Evolutionary conservation across 2,797 vertebrate genomes (phyloP).

Genomic region (Clarias laeviceps): DNA sequence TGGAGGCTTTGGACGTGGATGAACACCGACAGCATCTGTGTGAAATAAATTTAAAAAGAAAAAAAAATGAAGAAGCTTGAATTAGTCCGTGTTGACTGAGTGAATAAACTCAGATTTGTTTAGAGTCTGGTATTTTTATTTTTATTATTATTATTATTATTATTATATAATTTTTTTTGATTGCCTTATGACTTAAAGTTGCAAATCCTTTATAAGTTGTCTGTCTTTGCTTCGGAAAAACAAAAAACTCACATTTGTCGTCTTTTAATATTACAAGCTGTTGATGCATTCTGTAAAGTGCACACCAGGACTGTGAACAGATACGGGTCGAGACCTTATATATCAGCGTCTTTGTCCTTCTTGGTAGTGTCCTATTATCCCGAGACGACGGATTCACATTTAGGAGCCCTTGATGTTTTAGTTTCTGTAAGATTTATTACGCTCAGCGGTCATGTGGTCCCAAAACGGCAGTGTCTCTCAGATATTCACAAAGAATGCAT

Average conservation of each 20-base stretch:
- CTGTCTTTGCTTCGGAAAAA: conserved; percentile 62
- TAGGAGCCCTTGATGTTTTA: conserved; percentile 45
- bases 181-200: conserved; percentile 70
- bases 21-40: conserved; percentile 54
- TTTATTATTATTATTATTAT: not conserved
- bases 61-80: conserved; percentile 62
- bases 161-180: not conserved
- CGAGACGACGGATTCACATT: conserved; percentile 52
- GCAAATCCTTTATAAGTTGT: conserved; percentile 60
- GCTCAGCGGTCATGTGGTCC: conserved; percentile 61
- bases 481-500: conserved; percentile 68
- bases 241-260: conserved; percentile 51
- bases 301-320: conserved; percentile 57
- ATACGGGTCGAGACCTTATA: conserved; percentile 53
- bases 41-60: conserved; percentile 39
- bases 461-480: conserved; percentile 63
- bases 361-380: conserved; percentile 45
- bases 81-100: conserved; percentile 70
- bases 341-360: conserved; percentile 47
- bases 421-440: conserved; percentile 55
- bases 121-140: conserved; percentile 66
- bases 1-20: conserved; percentile 57
- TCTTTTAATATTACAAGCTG: conserved; percentile 74
- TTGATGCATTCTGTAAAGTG: conserved; percentile 65
- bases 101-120: conserved; percentile 69